These are phyloP conservation scores for Corythornis madagascariensis DNA, from an alignment of 2,113 vertebrate genomes.

Conservation along the genomic window DNA sequence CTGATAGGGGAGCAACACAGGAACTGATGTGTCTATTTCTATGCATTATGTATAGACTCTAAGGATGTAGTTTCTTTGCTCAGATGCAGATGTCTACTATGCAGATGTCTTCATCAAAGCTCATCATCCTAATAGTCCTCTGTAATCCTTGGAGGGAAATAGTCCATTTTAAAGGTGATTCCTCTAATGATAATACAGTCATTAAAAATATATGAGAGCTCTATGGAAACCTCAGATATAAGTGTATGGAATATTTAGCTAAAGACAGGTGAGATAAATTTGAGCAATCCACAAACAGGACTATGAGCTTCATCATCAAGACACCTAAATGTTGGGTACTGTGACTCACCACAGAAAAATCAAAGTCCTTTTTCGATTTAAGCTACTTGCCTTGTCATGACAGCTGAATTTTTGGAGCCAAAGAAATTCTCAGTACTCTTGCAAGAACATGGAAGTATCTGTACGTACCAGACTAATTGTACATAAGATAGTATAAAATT, in stretches of 20 bases:
- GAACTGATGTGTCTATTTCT: neutral
- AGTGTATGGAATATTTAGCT: neutral
- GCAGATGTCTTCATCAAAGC: neutral
- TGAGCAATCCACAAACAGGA: neutral
- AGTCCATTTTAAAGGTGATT: conserved; percentile 1
- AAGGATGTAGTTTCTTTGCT: neutral
- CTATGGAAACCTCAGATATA: neutral
- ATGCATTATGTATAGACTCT: neutral
- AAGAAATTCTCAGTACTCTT: neutral
- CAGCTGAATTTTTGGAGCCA: neutral
- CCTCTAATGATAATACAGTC: neutral
- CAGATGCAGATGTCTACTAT: neutral
- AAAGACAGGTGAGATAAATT: neutral
- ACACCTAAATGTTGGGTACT: neutral
- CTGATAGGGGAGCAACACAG: neutral
- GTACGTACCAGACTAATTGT: neutral
- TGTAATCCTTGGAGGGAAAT: neutral
- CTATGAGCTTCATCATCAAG: neutral
- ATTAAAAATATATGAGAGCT: conserved; percentile 7
- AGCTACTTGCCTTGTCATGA: rapidly evolving
- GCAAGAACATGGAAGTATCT: neutral
- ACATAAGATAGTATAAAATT: neutral
- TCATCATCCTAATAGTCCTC: neutral
- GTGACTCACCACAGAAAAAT: neutral
- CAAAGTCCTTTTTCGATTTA: neutral